A percentile compares a stretch with the other conserved stretches of the same genome.
These are phyloP conservation scores for Clamator glandarius DNA, from an alignment of 2,797 vertebrate genomes.

Conservation along the genomic window DNA sequence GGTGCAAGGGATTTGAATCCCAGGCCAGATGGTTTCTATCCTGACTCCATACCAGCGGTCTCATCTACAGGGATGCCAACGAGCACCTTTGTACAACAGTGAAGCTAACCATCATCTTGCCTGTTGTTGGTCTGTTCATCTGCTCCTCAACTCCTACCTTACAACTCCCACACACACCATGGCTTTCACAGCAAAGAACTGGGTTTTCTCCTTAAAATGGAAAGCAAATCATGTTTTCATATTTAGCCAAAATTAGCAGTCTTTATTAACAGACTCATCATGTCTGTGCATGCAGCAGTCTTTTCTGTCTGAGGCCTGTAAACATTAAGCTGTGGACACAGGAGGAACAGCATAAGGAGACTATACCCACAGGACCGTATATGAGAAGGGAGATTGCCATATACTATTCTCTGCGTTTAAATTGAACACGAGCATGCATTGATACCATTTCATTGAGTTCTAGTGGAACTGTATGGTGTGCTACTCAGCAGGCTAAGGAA, in stretches of 20 bases:
- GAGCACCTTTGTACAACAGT: not conserved
- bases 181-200: not conserved
- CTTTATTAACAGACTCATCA: not conserved
- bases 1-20: not conserved
- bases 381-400: not conserved
- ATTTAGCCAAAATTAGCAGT: not conserved
- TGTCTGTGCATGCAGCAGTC: not conserved
- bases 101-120: not conserved
- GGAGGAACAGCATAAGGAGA: not conserved
- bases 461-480: not conserved
- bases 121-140: not conserved
- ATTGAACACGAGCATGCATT: rapidly evolving
- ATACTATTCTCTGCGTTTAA: not conserved
- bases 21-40: not conserved
- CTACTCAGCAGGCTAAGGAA: not conserved
- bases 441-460: not conserved
- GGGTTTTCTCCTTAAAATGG: not conserved
- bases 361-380: rapidly evolving
- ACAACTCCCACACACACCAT: not conserved
- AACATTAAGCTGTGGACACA: not conserved
- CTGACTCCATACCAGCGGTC: not conserved
- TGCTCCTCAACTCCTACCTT: not conserved
- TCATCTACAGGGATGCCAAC: not conserved
- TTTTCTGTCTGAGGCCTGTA: not conserved
- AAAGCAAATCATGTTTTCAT: not conserved